Percentiles rank a stretch among this genome's conserved stretches.
phyloP scores from a whole-genome alignment of 2,797 vertebrate genomes.

The Jordanella pulchra region DNA sequence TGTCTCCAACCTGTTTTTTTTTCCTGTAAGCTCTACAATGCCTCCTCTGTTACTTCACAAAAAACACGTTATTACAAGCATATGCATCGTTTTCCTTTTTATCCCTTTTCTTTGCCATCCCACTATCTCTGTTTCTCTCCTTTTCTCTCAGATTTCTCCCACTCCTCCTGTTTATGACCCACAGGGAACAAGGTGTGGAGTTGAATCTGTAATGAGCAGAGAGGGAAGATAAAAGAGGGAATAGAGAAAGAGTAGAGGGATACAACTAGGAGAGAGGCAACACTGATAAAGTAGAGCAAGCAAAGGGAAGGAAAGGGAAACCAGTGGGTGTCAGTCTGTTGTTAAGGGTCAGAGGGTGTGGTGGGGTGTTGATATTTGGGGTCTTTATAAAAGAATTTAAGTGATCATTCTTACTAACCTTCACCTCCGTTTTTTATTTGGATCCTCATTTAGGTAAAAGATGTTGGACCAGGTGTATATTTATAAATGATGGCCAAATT shows the following conservation, averaged over 20 bases:
- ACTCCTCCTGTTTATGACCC: slow-evolving; percentile 81
- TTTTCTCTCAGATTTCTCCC: slow-evolving; percentile 35
- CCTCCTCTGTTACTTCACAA: slow-evolving; percentile 20
- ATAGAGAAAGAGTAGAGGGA: slow-evolving; percentile 34
- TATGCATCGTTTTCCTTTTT: slow-evolving; percentile 44
- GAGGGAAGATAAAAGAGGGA: slow-evolving; percentile 43
- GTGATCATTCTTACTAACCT: slow-evolving; percentile 24
- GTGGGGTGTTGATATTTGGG: not conserved
- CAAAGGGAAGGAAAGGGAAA: slow-evolving; percentile 36
- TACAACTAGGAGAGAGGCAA: slow-evolving; percentile 35
- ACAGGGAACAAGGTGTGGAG: slow-evolving; percentile 82
- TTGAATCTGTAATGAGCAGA: slow-evolving; percentile 84
- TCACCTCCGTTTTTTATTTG: slow-evolving; percentile 10
- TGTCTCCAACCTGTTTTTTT: slow-evolving; percentile 39
- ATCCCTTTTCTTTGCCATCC: slow-evolving; percentile 31
- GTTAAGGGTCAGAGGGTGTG: slow-evolving; percentile 43
- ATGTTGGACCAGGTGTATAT: not conserved
- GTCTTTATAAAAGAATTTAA: slow-evolving; percentile 38
- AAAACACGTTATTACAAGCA: slow-evolving; percentile 15
- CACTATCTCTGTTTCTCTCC: slow-evolving; percentile 28
- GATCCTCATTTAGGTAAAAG: not conserved
- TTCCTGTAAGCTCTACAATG: slow-evolving; percentile 28
- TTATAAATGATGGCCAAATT: not conserved
- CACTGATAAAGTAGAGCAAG: slow-evolving; percentile 40
- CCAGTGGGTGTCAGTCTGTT: slow-evolving; percentile 30